phyloP scores from a whole-genome alignment of 2,797 vertebrate species.

The Trichosurus vulpecula region DNA sequence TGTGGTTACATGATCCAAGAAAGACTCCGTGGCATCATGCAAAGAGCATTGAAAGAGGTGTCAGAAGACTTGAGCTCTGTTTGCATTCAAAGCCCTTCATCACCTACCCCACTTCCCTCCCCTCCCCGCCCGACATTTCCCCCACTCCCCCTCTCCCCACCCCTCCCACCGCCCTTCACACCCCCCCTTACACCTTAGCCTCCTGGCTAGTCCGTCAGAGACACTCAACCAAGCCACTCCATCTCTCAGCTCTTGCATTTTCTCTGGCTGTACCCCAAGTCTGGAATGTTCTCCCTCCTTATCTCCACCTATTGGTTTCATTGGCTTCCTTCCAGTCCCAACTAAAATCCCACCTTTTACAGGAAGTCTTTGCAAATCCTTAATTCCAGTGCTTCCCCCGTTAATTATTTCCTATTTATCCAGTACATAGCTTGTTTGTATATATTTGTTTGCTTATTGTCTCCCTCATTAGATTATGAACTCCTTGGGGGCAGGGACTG shows the following conservation, averaged over 20 bases:
- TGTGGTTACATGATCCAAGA: neutral
- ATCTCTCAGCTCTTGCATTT: neutral
- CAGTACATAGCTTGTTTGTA: neutral
- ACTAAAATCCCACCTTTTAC: neutral
- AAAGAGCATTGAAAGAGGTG: neutral
- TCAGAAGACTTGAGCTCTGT: neutral
- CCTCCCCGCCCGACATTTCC: no score
- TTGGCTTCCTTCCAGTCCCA: neutral
- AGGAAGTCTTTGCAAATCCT: neutral
- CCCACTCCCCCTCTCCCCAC: no score
- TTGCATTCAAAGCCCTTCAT: neutral
- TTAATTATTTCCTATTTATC: neutral
- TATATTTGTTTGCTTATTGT: neutral
- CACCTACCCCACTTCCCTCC: neutral
- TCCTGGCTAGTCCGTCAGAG: neutral
- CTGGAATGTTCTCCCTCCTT: neutral
- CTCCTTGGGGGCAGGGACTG: neutral
- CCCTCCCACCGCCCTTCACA: no score
- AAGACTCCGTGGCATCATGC: rapidly evolving
- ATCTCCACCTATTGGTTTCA: neutral
- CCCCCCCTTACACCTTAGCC: neutral
- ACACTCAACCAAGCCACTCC: neutral
- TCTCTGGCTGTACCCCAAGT: neutral
- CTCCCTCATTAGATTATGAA: neutral
- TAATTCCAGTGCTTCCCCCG: neutral